These are phyloP conservation scores for Lates japonicus DNA, from an alignment of 2,797 vertebrate genomes.

Conservation along the genomic window DNA sequence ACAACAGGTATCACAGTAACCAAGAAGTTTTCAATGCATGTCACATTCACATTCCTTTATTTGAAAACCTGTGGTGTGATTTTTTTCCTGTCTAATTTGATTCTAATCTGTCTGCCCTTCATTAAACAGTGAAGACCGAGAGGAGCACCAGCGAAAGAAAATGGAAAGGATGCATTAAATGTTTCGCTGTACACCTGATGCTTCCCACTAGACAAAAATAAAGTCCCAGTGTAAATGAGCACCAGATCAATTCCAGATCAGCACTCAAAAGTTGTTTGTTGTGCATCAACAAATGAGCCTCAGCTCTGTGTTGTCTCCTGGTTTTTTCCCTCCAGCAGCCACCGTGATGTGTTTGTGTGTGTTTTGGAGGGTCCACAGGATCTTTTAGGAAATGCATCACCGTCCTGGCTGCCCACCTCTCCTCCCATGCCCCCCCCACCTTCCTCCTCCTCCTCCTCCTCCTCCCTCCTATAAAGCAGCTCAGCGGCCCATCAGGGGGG, in stretches of 20 bases:
- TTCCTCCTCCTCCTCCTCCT: conserved; percentile 23
- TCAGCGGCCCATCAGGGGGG: conserved; percentile 90
- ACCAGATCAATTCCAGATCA: conserved; percentile 59
- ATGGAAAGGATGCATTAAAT: accelerated
- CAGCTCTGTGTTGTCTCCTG: conserved; percentile 56
- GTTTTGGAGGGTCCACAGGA: conserved; percentile 62
- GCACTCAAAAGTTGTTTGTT: conserved; percentile 62
- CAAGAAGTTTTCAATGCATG: background rate
- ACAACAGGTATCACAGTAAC: background rate
- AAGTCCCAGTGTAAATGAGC: conserved; percentile 12
- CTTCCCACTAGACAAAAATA: background rate
- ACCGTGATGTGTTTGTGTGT: conserved; percentile 59
- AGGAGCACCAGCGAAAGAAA: background rate
- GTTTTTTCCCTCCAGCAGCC: conserved; percentile 35
- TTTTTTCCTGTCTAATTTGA: background rate
- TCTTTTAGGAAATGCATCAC: conserved; percentile 81
- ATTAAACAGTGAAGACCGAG: background rate
- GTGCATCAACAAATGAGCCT: conserved; percentile 55
- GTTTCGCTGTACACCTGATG: background rate
- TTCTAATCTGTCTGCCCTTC: background rate
- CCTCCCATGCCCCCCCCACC: conserved; percentile 24
- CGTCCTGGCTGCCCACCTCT: conserved; percentile 55
- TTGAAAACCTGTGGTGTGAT: background rate
- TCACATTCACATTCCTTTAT: background rate
- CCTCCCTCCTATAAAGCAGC: conserved; percentile 71